phyloP scores from a whole-genome alignment of 2,888 invertebrate species.

The Dicyrtomina minuta region DNA sequence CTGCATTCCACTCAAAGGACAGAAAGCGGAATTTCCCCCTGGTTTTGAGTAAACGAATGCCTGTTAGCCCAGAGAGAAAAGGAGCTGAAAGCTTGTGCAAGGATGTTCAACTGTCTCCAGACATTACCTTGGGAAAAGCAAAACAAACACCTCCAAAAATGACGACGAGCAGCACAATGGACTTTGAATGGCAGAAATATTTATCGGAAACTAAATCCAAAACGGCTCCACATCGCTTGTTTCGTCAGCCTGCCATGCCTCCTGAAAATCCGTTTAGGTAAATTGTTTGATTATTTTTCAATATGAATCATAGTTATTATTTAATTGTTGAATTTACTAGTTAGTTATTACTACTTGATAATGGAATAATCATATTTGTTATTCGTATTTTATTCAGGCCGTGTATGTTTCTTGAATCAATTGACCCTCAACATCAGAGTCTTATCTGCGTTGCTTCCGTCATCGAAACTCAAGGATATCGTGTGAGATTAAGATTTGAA shows the following conservation, averaged over 20 bases:
- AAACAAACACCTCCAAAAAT: neutral
- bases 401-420: slow-evolving; percentile 89
- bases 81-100: neutral
- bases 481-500: slow-evolving; percentile 86
- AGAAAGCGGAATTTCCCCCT: slow-evolving; percentile 21
- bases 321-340: no score
- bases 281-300: neutral
- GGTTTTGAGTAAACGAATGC: slow-evolving; percentile 17
- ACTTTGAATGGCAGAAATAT: slow-evolving; percentile 75
- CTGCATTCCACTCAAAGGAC: slow-evolving; percentile 17
- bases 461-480: slow-evolving; percentile 72
- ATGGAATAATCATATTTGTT: slow-evolving; percentile 6
- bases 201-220: slow-evolving; percentile 71
- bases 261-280: slow-evolving; percentile 67
- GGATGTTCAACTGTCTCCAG: slow-evolving; percentile 9
- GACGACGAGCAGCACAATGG: slow-evolving; percentile 1
- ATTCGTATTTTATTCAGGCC: slow-evolving; percentile 57
- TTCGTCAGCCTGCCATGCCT: slow-evolving; percentile 75
- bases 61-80: slow-evolving; percentile 13
- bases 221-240: slow-evolving; percentile 74
- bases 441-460: slow-evolving; percentile 86
- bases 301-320: no score
- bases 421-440: slow-evolving; percentile 88
- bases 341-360: no score
- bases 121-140: slow-evolving; percentile 9